These are phyloP conservation scores for Eupristina koningsbergeri DNA, from an alignment of 1,140 invertebrate genomes.

Conservation along the genomic window DNA sequence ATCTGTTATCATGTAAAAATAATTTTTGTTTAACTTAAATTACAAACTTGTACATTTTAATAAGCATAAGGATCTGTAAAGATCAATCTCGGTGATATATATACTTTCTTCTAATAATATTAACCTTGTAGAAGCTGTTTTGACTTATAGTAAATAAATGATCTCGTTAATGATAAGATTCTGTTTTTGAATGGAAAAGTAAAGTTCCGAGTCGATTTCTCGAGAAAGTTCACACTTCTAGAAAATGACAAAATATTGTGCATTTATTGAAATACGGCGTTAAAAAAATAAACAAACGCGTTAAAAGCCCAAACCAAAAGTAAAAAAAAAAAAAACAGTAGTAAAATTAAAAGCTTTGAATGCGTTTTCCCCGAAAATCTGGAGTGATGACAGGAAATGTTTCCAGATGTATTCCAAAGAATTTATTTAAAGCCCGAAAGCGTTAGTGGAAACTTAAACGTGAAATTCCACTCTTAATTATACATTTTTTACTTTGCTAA, in stretches of 20 bases:
- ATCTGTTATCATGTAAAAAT: too few species aligned
- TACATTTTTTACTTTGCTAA: not conserved
- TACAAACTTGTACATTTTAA: too few species aligned
- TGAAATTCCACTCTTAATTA: not conserved
- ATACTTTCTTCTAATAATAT: too few species aligned
- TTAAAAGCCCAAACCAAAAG: not conserved
- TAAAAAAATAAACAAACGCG: not conserved
- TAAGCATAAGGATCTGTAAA: too few species aligned
- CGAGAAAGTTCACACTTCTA: not conserved
- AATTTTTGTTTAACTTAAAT: too few species aligned
- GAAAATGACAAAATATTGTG: not conserved
- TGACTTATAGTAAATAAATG: too few species aligned
- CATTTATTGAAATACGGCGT: not conserved
- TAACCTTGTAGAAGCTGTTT: too few species aligned
- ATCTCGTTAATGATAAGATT: too few species aligned
- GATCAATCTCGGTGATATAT: too few species aligned
- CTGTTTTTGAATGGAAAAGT: too few species aligned
- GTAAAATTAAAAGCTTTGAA: conserved; percentile 7
- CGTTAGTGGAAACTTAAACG: not conserved
- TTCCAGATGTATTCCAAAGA: conserved; percentile 6
- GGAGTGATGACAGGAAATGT: not conserved
- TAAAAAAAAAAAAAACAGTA: not conserved
- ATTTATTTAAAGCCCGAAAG: not conserved
- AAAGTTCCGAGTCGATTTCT: too few species aligned
- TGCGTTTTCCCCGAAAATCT: not conserved